phyloP scores from a whole-genome alignment of 2,797 vertebrate species.

The Darevskia mixta region DNA sequence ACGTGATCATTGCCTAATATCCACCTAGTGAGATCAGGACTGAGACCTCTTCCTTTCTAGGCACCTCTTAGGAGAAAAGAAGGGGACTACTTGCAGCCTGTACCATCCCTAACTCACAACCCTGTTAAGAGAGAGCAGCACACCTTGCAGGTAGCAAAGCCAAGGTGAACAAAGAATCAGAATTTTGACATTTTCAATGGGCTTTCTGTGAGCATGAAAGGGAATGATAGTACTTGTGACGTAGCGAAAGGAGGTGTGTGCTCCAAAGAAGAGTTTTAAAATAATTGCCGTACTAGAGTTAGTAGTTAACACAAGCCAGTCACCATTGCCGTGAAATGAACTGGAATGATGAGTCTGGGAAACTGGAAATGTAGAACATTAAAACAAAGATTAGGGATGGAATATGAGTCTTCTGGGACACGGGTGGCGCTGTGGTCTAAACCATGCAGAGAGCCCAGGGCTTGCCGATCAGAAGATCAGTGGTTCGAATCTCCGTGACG shows the following conservation, averaged over 20 bases:
- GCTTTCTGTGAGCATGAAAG: background rate
- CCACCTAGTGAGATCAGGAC: background rate
- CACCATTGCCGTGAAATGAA: background rate
- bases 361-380: background rate
- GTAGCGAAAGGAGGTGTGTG: background rate
- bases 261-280: background rate
- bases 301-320: background rate
- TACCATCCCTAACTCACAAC: background rate
- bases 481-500: no score
- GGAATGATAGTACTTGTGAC: background rate
- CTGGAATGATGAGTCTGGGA: background rate
- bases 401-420: background rate
- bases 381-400: background rate
- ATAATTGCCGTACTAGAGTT: background rate
- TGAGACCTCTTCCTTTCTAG: background rate
- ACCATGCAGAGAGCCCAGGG: no score
- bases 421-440: no score
- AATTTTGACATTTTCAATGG: background rate
- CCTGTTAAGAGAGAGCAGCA: background rate
- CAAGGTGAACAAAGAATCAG: background rate
- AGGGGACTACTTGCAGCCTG: background rate
- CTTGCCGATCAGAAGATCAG: no score
- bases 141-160: background rate
- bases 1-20: background rate
- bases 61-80: background rate